A percentile compares a stretch with the other conserved stretches of the same genome.
Evolutionary conservation across 2,797 vertebrate genomes (phyloP).

Genomic region (Phylloscopus collybita): DNA sequence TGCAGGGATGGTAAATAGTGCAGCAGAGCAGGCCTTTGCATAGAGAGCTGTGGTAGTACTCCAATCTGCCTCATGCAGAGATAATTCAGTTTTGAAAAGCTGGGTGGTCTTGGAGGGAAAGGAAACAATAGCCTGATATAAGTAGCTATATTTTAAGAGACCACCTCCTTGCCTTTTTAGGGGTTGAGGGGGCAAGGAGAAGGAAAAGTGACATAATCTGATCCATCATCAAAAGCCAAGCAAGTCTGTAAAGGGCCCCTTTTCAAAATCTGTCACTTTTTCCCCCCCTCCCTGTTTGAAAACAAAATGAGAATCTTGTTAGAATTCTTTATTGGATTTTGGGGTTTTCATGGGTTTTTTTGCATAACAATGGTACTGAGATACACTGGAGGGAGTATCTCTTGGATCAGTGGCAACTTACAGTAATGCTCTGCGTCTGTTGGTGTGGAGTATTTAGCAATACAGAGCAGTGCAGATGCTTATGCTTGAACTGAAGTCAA

Average conservation of each 20-base stretch:
- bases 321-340: neutral
- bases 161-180: neutral
- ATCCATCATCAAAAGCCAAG: neutral
- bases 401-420: neutral
- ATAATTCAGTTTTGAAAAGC: conserved; percentile 3
- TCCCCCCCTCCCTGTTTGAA: fast-evolving
- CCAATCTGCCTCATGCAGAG: neutral
- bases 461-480: neutral
- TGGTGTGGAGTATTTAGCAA: neutral
- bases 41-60: neutral
- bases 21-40: neutral
- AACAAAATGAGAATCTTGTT: neutral
- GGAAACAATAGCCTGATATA: conserved; percentile 5
- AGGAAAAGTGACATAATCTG: neutral
- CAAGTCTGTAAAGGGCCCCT: neutral
- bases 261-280: neutral
- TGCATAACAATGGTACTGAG: neutral
- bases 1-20: neutral
- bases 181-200: too few species aligned
- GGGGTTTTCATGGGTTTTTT: neutral
- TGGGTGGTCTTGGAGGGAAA: conserved; percentile 49
- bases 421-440: neutral
- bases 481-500: neutral
- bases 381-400: neutral
- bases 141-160: conserved; percentile 16